These are phyloP conservation scores for Platyscapa corneri DNA, from an alignment of 1,140 invertebrate species.

Conservation along the genomic window DNA sequence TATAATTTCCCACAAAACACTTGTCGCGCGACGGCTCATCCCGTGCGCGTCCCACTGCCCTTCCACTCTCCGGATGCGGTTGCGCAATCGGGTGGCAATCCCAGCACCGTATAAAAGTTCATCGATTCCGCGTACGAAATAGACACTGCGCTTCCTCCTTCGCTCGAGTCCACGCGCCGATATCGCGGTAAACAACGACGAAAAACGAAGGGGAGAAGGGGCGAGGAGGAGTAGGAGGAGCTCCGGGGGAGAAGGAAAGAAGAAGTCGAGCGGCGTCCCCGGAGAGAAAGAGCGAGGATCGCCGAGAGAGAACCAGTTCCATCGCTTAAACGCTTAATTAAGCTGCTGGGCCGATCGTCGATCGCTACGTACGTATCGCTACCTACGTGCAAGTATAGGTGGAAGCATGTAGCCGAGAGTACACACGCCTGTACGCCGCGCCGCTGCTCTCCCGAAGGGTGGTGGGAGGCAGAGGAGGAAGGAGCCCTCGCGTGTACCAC, in stretches of 20 bases:
- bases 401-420: no score
- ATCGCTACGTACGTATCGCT: neutral
- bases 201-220: neutral
- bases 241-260: no score
- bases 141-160: neutral
- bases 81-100: conserved; percentile 11
- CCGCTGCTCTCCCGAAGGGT: neutral
- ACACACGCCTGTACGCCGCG: conserved; percentile 27
- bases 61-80: neutral
- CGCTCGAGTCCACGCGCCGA: conserved; percentile 7
- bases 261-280: neutral
- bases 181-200: neutral
- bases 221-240: neutral
- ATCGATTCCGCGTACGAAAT: conserved; percentile 19
- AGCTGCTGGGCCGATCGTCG: conserved; percentile 54
- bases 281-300: neutral
- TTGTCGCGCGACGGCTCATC: conserved; percentile 46
- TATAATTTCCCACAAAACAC: conserved; percentile 43
- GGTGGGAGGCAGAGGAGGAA: no score
- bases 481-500: conserved; percentile 10
- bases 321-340: conserved; percentile 71
- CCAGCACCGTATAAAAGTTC: conserved; percentile 14
- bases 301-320: conserved; percentile 63
- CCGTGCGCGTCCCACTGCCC: neutral
- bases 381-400: neutral